Evolutionary conservation across 2,888 invertebrate genomes (phyloP), one percentile per base, ranked within the genome.

Genomic region (Chloromyia formosa): DNA sequence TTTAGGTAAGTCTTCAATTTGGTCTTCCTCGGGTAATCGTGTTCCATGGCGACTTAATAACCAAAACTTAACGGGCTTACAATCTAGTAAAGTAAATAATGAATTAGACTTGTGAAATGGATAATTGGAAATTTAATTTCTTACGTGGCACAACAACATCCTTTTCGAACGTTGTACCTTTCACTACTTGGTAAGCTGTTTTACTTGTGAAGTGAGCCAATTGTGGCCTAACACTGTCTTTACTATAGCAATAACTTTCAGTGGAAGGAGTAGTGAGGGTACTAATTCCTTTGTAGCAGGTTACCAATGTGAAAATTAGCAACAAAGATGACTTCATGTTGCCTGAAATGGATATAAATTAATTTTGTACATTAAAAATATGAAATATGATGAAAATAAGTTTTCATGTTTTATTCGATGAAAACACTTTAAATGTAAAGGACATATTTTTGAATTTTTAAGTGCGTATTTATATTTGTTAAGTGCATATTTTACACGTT

Each of bases 121-220:
- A 12, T 42, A 9, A 42, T 42, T 35, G 10, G 12, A 61, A 23
- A 61, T 66, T 35, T 42, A 35, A 35, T 35, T 35, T 40, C 14
- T 73, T 27, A 73, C 73, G 18, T 62, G 73, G 73, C 0, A 73
- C 53, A n/a, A 18, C n/a, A 20, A 45, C 16, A 4, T 58, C 18
- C 1, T 53, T 45, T 1, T 10, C 60, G 45, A 60, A 62, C 1
- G 16, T 20, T 14, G 53, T 49, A 10, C 73, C 73, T 76, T 88
- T 90, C 16, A 90, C 88, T 79, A 92, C 90, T 79, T 91, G 89
- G 82, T 94, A 95, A 0, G 93, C 90, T 0, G 94, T 94, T 85
- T 93, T 94, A 4, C 92, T 89, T 12, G 88, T 91, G 81, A 93
- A 92, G 71, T 90, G 87, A 27, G 81, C 80, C 1, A 83, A 82